Percentiles rank a stretch among this genome's conserved stretches.
These are phyloP conservation scores for Escarpia spicata DNA, from an alignment of 2,888 invertebrate species.

Conservation along the genomic window DNA sequence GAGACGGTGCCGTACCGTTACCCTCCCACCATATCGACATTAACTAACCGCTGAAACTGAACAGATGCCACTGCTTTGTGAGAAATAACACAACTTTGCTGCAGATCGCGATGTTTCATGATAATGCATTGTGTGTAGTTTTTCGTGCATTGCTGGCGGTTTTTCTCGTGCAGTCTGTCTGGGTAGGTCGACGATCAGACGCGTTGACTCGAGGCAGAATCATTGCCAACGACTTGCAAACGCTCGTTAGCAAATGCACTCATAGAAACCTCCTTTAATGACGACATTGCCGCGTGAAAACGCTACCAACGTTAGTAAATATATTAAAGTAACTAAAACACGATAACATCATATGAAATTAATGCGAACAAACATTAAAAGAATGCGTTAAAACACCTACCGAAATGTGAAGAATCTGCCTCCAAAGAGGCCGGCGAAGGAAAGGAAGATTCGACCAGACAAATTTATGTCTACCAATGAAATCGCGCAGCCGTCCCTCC, in stretches of 20 bases:
- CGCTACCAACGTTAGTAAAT: neutral
- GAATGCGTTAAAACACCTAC: neutral
- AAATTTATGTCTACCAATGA: conserved; percentile 3
- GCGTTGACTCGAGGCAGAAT: neutral
- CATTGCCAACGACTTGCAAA: neutral
- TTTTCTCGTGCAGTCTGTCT: neutral
- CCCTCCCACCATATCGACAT: neutral
- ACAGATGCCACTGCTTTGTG: neutral
- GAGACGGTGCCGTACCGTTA: conserved; percentile 1
- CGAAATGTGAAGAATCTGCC: neutral
- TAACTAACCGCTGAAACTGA: neutral
- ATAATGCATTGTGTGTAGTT: neutral
- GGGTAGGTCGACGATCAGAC: neutral
- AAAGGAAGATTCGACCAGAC: conserved; percentile 16
- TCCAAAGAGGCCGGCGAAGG: conserved; percentile 16
- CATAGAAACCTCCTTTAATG: neutral
- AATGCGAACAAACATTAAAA: conserved; percentile 8
- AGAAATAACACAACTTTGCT: neutral
- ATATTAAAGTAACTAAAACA: neutral
- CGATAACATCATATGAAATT: neutral
- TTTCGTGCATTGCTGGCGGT: neutral
- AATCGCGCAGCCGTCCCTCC: neutral
- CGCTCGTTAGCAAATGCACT: neutral
- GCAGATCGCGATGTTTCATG: neutral
- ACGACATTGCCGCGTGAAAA: neutral